phyloP scores from a whole-genome alignment of 1,140 invertebrate species.

The Nilaparvata lugens region DNA sequence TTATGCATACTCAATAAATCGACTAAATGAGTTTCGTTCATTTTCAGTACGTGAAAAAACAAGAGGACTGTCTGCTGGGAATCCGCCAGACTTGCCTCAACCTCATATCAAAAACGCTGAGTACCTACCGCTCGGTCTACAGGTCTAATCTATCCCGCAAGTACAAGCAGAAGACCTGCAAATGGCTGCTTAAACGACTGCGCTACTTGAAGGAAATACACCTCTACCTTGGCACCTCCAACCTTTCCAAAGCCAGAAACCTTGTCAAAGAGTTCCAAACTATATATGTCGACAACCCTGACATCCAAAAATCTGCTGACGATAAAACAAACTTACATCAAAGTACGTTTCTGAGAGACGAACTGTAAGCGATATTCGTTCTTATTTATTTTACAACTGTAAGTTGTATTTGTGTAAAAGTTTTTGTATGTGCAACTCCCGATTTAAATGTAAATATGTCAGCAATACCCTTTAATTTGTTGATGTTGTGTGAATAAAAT shows the following conservation, averaged over 20 bases:
- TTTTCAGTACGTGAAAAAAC: conserved; percentile 1
- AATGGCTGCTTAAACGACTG: not conserved
- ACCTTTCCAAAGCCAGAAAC: not conserved
- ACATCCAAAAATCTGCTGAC: not conserved
- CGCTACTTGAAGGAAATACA: not conserved
- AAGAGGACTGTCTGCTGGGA: not conserved
- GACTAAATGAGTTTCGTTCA: not conserved
- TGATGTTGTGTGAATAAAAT: too few species aligned
- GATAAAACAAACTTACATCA: too few species aligned
- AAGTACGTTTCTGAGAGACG: too few species aligned
- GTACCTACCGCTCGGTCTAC: not conserved
- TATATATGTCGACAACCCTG: not conserved
- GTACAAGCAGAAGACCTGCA: not conserved
- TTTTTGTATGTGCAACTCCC: too few species aligned
- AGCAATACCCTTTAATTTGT: too few species aligned
- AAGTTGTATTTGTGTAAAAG: too few species aligned
- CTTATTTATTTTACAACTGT: too few species aligned
- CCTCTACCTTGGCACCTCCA: not conserved
- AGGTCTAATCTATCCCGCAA: not conserved
- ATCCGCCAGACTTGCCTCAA: not conserved
- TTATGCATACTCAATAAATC: too few species aligned
- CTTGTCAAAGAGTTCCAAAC: not conserved
- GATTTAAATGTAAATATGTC: too few species aligned
- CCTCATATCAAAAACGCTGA: not conserved
- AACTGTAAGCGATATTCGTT: too few species aligned